Conservation (phyloP, 2,113 vertebrate genomes). For the Capra hircus region DNA sequence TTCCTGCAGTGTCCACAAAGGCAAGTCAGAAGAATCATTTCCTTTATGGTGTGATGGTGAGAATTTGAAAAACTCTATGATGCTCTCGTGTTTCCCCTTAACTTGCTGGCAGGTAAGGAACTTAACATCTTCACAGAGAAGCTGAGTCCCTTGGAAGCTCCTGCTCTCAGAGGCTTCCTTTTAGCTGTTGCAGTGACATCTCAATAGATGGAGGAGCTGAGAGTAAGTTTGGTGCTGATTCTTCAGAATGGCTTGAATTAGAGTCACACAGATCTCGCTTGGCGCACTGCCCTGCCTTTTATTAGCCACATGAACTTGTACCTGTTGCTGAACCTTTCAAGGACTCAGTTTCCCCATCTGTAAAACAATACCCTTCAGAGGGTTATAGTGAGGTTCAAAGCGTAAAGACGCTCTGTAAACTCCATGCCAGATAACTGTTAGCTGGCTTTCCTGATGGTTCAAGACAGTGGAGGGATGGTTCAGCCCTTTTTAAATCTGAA, state of each 20-base stretch:
- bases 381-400: background rate
- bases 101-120: background rate
- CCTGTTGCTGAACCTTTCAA: background rate
- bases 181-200: background rate
- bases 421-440: background rate
- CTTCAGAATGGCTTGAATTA: background rate
- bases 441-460: fast-evolving
- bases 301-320: background rate
- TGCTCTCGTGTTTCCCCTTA: background rate
- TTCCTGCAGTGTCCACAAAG: background rate
- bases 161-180: background rate
- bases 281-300: background rate
- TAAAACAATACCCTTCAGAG: background rate
- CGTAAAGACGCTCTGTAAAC: background rate
- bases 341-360: background rate
- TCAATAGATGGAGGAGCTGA: background rate
- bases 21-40: background rate
- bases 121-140: background rate
- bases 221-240: background rate
- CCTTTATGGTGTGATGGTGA: background rate
- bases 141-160: background rate
- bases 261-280: background rate
- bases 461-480: background rate
- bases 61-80: background rate
- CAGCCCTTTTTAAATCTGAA: background rate